Conservation (phyloP, 2,797 vertebrate genomes). For the Gymnodraco acuticeps region DNA sequence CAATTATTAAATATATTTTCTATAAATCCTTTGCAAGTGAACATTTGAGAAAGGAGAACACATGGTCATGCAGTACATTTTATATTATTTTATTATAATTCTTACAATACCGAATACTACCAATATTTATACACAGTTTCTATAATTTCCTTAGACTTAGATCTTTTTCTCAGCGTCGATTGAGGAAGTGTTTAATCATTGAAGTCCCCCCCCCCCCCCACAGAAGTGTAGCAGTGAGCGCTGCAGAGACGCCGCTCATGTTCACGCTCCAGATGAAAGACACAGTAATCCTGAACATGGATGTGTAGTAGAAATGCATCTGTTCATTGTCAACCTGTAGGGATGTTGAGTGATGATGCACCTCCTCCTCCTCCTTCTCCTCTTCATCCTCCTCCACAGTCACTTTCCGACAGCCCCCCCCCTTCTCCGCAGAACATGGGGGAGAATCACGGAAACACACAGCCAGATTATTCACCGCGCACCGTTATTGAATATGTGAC, state of each 20-base stretch:
- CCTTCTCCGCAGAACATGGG: conserved; percentile 43
- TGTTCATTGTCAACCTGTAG: conserved; percentile 77
- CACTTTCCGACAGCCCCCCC: conserved; percentile 44
- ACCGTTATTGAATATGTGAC: conserved; percentile 86
- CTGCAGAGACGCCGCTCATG: conserved; percentile 19
- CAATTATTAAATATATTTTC: conserved; percentile 13
- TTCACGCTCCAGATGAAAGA: conserved; percentile 52
- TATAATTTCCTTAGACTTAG: conserved; percentile 2
- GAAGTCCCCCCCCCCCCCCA: conserved; percentile 33
- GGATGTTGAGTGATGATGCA: conserved; percentile 78
- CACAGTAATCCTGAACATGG: conserved; percentile 67
- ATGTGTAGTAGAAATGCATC: conserved; percentile 63
- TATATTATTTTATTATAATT: background rate
- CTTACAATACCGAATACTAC: background rate
- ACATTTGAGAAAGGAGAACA: background rate
- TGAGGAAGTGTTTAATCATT: conserved; percentile 62
- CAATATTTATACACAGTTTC: conserved; percentile 22
- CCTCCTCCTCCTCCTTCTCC: conserved; percentile 42
- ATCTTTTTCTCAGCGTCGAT: conserved; percentile 38
- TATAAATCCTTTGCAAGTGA: background rate
- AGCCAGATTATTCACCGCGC: conserved; percentile 80
- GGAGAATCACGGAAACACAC: conserved; percentile 68
- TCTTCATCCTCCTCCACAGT: conserved; percentile 41
- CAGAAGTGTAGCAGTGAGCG: conserved; percentile 39
- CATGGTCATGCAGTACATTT: background rate